Percentiles rank a stretch among this genome's conserved stretches.
Conservation (phyloP, 1,140 invertebrate genomes). For the Pemphigus obesinymphae region DNA sequence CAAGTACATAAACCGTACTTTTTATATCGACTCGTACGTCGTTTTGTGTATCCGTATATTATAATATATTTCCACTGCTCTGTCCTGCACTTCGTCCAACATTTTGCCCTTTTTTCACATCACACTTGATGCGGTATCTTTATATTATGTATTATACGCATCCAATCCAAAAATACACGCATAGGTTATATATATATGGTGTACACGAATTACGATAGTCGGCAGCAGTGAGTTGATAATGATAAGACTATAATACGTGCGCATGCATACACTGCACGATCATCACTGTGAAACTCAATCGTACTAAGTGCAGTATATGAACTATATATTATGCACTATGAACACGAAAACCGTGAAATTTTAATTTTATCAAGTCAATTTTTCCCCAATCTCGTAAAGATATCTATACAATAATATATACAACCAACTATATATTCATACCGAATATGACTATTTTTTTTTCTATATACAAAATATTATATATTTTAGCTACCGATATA, state of each 20-base stretch:
- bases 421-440: too few species aligned
- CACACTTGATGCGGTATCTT: not conserved
- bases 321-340: too few species aligned
- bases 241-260: not conserved
- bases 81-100: too few species aligned
- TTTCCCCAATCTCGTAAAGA: not conserved
- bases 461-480: too few species aligned
- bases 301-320: constrained; percentile 9
- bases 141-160: not conserved
- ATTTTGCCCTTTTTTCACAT: too few species aligned
- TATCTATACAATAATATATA: too few species aligned
- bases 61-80: too few species aligned
- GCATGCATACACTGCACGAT: not conserved
- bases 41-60: not conserved
- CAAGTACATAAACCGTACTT: not conserved
- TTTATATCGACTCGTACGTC: not conserved
- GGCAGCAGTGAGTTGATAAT: too few species aligned
- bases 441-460: too few species aligned
- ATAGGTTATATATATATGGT: not conserved
- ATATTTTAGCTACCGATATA: too few species aligned
- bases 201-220: not conserved
- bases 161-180: not conserved
- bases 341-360: not conserved
- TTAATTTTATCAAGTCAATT: not conserved
- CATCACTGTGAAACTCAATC: not conserved